These are phyloP conservation scores for Doris montereyensis DNA, from an alignment of 2,888 invertebrate genomes.

Conservation along the genomic window DNA sequence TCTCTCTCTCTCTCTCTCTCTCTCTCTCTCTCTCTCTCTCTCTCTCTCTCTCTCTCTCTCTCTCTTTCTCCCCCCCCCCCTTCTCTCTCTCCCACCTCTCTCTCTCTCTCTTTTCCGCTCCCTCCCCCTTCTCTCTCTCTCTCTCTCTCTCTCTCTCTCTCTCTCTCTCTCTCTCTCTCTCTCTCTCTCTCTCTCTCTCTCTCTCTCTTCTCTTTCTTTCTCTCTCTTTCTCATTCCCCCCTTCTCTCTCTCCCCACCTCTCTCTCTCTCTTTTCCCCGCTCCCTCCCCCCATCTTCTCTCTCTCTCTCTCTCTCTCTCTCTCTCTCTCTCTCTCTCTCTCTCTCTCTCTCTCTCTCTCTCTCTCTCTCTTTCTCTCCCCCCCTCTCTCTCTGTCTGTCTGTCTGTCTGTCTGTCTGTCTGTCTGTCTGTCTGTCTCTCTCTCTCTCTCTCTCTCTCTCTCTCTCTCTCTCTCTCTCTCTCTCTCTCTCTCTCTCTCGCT, in stretches of 20 bases:
- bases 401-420: no score
- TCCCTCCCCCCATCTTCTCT: not conserved
- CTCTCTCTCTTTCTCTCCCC: constrained; percentile 9
- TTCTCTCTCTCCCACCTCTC: no score
- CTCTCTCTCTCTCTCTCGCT: no score
- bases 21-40: not conserved
- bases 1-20: not conserved
- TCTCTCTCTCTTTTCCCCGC: not conserved
- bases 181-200: no score
- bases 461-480: no score
- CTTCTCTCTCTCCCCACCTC: not conserved
- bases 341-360: not conserved
- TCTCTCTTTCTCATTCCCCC: not conserved
- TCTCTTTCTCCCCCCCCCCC: no score
- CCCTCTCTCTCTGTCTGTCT: no score
- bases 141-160: not conserved
- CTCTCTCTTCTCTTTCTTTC: not conserved
- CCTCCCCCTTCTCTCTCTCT: not conserved
- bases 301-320: not conserved
- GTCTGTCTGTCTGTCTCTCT: no score
- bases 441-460: no score
- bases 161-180: not conserved
- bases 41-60: no score
- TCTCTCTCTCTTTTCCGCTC: no score
- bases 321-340: not conserved